Evolutionary conservation across 2,113 vertebrate species (phyloP), one percentile per base, ranked within the genome.

Genomic region (Lota lota): DNA sequence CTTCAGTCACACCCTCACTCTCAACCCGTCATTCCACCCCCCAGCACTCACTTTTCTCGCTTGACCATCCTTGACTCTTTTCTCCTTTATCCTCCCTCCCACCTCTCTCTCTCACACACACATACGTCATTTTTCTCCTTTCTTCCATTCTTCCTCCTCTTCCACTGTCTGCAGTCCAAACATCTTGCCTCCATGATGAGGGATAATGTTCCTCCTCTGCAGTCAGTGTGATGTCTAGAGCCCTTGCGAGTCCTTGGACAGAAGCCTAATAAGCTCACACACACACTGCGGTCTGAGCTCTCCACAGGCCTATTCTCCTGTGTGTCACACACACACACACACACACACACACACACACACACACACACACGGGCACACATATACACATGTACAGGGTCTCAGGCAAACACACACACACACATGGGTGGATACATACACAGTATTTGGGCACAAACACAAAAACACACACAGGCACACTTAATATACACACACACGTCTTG

Each of bases 161-260:
- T 56, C 53, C 16, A 63, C 72, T 63, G 58, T 83, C 77, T 80
- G 68, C 71, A 70, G 75, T 79, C 81, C 71, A 78, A 76, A 80
- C 87, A 82, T 90, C 85, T 78, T 75, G 63, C 76, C 64, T 72
- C 73, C 82, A 82, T 85, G 91, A 90, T 91, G 85, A 85, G 85
- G 74, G 56, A 54, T 68, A 69, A 77, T 76, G 67, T 72, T 68
- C 61, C 71, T 63, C 74, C 16, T 70, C 67, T 68, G 72, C 77
- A 76, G 79, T 77, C 79, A 76, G 81, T 88, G 82, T 88, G 85
- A 85, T 84, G 85, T 89, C 83, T 87, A 70, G 80, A 87, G 87
- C 88, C 88, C 83, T 84, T 73, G 81, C 61, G 75, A 83, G 88
- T 90, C 89, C 83, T 90, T 90, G 89, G 89, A 90, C 88, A 85